Conservation (phyloP, 1,140 invertebrate species). For the Diuraphis noxia region DNA sequence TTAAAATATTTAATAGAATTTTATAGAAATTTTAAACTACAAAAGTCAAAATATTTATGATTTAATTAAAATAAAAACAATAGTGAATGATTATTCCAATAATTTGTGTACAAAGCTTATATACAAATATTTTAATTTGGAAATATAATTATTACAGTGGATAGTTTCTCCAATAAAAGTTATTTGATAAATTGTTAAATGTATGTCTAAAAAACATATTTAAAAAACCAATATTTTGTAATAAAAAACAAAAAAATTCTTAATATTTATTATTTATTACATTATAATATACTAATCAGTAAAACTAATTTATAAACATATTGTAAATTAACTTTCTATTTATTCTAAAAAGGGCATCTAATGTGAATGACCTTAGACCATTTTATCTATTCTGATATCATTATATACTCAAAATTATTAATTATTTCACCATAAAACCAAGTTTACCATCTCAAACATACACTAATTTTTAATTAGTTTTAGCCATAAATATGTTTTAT, state of each 20-base stretch:
- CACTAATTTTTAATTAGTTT: not conserved
- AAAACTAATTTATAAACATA: not conserved
- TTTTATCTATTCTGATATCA: slow-evolving; percentile 6
- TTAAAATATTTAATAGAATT: too few species aligned
- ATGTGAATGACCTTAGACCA: not conserved
- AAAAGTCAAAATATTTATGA: not conserved
- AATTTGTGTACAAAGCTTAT: not conserved
- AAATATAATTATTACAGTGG: too few species aligned
- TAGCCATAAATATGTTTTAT: not conserved
- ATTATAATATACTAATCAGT: not conserved
- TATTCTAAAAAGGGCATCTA: slow-evolving; percentile 9
- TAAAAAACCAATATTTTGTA: not conserved
- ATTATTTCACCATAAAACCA: not conserved
- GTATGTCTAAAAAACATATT: not conserved
- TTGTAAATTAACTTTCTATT: slow-evolving; percentile 11
- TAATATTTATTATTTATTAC: not conserved
- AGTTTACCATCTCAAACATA: not conserved
- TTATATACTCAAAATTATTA: not conserved
- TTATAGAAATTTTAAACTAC: too few species aligned
- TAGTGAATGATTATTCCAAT: not conserved
- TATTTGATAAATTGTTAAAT: not conserved
- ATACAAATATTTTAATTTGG: too few species aligned
- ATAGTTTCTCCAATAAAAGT: not conserved
- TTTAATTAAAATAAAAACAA: not conserved
- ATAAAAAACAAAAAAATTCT: not conserved